phyloP scores from a whole-genome alignment of 2,797 vertebrate genomes.

The Siniperca scherzeri region DNA sequence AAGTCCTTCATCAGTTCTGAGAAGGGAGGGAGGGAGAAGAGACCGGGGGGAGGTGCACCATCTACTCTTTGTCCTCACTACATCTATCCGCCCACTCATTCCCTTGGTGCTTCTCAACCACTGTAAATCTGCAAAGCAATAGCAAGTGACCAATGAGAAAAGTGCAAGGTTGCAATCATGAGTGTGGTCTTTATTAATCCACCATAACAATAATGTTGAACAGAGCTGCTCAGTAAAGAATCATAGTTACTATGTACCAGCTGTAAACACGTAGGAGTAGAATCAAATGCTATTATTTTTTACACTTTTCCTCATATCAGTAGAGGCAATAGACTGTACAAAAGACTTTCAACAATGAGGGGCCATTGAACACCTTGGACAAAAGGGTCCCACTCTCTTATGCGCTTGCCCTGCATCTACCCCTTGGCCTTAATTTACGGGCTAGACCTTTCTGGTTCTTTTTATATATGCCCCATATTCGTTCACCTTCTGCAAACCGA shows the following conservation, averaged over 20 bases:
- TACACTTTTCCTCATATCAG: neutral
- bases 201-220: neutral
- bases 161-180: constrained; percentile 3
- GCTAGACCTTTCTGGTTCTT: constrained; percentile 66
- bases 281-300: neutral
- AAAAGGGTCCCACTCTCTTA: constrained; percentile 31
- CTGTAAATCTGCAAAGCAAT: constrained; percentile 50
- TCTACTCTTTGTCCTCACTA: constrained; percentile 30
- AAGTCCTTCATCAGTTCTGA: constrained; percentile 81
- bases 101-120: constrained; percentile 22
- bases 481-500: constrained; percentile 67
- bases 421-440: constrained; percentile 72
- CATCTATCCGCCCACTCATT: constrained; percentile 44
- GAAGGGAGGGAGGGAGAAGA: constrained; percentile 39
- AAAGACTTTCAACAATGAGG: constrained; percentile 3
- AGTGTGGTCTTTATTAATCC: constrained; percentile 10
- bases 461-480: constrained; percentile 69
- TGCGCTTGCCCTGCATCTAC: constrained; percentile 33
- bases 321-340: neutral
- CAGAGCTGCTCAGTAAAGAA: neutral
- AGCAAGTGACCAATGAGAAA: constrained; percentile 32
- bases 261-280: neutral
- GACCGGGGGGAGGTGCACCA: constrained; percentile 36
- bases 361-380: constrained; percentile 29
- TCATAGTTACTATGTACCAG: neutral